These are phyloP conservation scores for Otocyon megalotis DNA, from an alignment of 2,113 vertebrate species.

Conservation along the genomic window DNA sequence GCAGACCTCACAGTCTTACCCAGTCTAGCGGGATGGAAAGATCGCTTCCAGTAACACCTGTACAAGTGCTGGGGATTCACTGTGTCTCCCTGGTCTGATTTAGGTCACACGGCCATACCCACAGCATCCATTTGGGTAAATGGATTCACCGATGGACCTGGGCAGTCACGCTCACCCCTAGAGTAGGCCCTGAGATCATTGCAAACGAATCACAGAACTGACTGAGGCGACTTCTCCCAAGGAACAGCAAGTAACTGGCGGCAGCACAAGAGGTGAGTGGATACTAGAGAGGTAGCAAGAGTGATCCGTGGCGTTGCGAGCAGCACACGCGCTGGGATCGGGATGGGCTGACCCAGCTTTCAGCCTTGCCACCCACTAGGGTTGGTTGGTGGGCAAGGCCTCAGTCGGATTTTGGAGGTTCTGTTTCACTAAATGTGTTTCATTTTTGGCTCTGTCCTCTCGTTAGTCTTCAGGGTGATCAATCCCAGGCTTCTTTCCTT, in stretches of 20 bases:
- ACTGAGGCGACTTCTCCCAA: background rate
- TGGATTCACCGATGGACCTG: background rate
- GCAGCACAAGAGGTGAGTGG: background rate
- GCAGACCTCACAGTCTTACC: background rate
- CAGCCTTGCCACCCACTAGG: background rate
- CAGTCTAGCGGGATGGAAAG: background rate
- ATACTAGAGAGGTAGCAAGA: background rate
- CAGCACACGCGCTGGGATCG: too few relatives aligned
- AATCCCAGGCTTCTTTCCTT: background rate
- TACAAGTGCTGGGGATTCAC: too few relatives aligned
- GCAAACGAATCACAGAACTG: background rate
- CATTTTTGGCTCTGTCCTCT: background rate
- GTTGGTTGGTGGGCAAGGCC: background rate
- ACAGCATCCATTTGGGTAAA: background rate
- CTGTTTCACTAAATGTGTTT: background rate
- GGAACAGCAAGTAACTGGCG: background rate
- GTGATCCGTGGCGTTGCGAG: fast-evolving
- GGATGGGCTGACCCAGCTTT: background rate
- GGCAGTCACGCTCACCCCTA: background rate
- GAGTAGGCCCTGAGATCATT: background rate
- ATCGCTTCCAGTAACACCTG: background rate
- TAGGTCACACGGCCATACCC: background rate
- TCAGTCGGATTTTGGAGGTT: slow-evolving; percentile 8
- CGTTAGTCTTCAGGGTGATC: slow-evolving; percentile 26
- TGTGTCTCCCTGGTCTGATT: background rate